A percentile compares a stretch with the other conserved stretches of the same genome.
Conservation (phyloP, 2,113 vertebrate species). For the Cryptomyrus ogoouensis region DNA sequence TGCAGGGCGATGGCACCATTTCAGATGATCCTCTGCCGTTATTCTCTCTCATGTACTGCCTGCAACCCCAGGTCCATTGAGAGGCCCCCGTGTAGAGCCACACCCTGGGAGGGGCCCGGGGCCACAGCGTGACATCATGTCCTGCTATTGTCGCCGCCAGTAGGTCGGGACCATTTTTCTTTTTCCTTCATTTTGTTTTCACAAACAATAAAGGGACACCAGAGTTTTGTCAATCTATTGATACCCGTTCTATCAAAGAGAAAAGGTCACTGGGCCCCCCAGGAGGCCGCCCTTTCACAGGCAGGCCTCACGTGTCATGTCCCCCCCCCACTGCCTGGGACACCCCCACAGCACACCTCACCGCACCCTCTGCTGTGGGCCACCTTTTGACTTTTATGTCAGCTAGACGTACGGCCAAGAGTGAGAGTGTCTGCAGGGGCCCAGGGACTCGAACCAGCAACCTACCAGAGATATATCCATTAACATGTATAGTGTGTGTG, state of each 20-base stretch:
- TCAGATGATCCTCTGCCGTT: slow-evolving; percentile 53
- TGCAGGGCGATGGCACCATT: slow-evolving; percentile 55
- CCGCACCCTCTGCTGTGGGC: not conserved
- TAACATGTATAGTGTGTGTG: not conserved
- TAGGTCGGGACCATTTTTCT: slow-evolving; percentile 35
- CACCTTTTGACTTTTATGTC: not conserved
- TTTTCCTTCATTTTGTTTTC: slow-evolving; percentile 43
- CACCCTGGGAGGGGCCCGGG: slow-evolving; percentile 44
- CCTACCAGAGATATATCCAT: not conserved
- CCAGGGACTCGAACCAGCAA: not conserved
- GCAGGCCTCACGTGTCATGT: not conserved
- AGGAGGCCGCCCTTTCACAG: not conserved
- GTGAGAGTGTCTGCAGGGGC: not conserved
- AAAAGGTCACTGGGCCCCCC: not conserved
- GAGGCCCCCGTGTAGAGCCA: slow-evolving; percentile 27
- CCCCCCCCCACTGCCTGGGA: not conserved
- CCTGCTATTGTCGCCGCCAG: slow-evolving; percentile 50
- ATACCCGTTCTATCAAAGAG: slow-evolving; percentile 28
- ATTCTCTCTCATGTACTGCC: slow-evolving; percentile 39
- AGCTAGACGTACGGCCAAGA: not conserved
- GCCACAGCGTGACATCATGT: slow-evolving; percentile 53
- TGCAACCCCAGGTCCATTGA: slow-evolving; percentile 20
- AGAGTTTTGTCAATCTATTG: slow-evolving; percentile 47
- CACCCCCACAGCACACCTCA: not conserved
- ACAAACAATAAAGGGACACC: slow-evolving; percentile 56